A percentile compares a stretch with the other conserved stretches of the same genome.
Evolutionary conservation across 2,113 vertebrate species (phyloP).

Genomic region (Hippolais icterina): DNA sequence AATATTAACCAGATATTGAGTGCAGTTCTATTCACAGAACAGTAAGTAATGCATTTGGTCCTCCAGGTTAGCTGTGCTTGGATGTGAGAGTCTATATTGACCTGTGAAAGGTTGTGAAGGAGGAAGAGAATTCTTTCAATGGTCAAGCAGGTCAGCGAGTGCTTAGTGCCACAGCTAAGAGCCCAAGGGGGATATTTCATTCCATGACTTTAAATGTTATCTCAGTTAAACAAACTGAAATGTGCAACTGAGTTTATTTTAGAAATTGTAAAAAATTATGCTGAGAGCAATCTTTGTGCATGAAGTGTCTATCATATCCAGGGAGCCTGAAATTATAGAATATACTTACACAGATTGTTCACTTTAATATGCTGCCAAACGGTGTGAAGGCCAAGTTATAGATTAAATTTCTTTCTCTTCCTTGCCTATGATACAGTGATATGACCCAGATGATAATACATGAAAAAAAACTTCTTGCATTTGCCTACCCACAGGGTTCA

Average conservation of each 20-base stretch:
- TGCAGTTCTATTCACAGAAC: not conserved
- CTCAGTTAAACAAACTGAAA: not conserved
- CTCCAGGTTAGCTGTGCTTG: not conserved
- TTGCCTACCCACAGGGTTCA: not conserved
- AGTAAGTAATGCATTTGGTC: not conserved
- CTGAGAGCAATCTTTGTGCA: not conserved
- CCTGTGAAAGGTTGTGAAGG: not conserved
- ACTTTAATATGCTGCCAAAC: not conserved
- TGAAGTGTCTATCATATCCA: not conserved
- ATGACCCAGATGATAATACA: not conserved
- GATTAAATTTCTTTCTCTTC: not conserved
- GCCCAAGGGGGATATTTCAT: not conserved
- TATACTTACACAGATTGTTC: not conserved
- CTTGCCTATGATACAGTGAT: not conserved
- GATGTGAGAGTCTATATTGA: constrained; percentile 17
- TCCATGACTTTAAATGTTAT: not conserved
- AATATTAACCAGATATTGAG: constrained; percentile 69
- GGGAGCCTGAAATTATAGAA: not conserved
- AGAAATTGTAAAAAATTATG: not conserved
- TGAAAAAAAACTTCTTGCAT: not conserved
- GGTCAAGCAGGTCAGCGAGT: not conserved
- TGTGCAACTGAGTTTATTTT: not conserved
- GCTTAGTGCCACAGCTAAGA: not conserved
- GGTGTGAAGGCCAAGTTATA: not conserved
- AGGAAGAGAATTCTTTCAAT: not conserved